These are phyloP conservation scores for Dynastes hyllus DNA, from an alignment of 2,888 invertebrate species.

Conservation along the genomic window DNA sequence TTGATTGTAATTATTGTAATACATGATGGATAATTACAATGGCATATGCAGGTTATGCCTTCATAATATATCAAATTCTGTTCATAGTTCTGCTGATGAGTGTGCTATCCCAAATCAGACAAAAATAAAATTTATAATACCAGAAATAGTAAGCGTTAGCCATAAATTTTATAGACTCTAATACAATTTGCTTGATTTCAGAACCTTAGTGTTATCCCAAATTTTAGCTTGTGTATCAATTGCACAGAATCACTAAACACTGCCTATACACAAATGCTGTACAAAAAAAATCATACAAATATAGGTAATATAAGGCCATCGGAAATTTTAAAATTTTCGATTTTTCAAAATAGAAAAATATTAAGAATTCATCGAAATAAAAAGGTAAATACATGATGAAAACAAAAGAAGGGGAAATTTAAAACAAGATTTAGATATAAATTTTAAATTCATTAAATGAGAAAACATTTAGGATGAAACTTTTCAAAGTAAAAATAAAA, in stretches of 20 bases:
- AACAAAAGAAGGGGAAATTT: no score
- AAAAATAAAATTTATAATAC: conserved; percentile 22
- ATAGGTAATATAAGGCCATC: conserved; percentile 18
- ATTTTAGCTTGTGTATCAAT: conserved; percentile 21
- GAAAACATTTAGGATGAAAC: not conserved
- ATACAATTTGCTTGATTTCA: conserved; percentile 1
- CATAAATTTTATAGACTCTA: not conserved
- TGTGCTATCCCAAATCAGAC: not conserved
- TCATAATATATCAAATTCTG: not conserved
- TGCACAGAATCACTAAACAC: conserved; percentile 35
- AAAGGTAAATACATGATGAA: conserved; percentile 16
- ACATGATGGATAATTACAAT: no score
- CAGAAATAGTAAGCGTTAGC: conserved; percentile 34
- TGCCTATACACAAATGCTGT: conserved; percentile 45
- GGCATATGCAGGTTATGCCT: conserved; percentile 32
- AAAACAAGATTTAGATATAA: conserved; percentile 1
- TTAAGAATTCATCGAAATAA: not conserved
- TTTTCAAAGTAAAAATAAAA: no score
- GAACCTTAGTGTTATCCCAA: conserved; percentile 11
- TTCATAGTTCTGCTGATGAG: not conserved
- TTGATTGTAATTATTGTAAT: no score
- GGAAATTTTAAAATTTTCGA: not conserved
- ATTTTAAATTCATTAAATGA: not conserved
- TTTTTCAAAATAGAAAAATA: not conserved
- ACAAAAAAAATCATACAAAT: no score